These are phyloP conservation scores for Girardia tigrina DNA, from an alignment of 2,888 invertebrate species.

Conservation along the genomic window DNA sequence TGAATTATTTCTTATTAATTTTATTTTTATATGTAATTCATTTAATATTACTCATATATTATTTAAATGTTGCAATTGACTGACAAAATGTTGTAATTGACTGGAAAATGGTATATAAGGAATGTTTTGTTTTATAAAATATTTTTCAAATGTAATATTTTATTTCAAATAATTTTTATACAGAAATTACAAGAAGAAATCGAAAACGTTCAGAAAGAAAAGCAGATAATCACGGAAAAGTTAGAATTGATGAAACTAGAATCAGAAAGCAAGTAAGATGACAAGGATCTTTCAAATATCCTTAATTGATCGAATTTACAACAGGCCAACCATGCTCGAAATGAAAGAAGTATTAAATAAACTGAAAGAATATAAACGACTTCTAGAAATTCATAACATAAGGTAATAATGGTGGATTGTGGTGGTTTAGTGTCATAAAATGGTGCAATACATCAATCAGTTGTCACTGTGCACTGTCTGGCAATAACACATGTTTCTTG, in stretches of 20 bases:
- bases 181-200: not conserved
- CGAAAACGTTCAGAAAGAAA: not conserved
- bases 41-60: too few relatives aligned
- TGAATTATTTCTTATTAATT: too few relatives aligned
- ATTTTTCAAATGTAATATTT: too few relatives aligned
- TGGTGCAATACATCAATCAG: not conserved
- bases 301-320: not conserved
- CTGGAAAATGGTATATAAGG: too few relatives aligned
- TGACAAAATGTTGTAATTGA: too few relatives aligned
- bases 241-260: not conserved
- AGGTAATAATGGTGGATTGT: not conserved
- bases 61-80: too few relatives aligned
- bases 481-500: not conserved
- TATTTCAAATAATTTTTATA: too few relatives aligned
- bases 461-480: not conserved
- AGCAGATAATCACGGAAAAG: not conserved
- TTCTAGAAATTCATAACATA: not conserved
- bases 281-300: not conserved
- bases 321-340: not conserved
- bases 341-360: not conserved
- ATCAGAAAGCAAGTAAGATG: not conserved
- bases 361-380: not conserved
- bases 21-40: too few relatives aligned
- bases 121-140: too few relatives aligned
- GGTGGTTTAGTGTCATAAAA: not conserved